A percentile compares a stretch with the other conserved stretches of the same genome.
Conservation (phyloP, 1,140 invertebrate species). For the Chrysoperla carnea region DNA sequence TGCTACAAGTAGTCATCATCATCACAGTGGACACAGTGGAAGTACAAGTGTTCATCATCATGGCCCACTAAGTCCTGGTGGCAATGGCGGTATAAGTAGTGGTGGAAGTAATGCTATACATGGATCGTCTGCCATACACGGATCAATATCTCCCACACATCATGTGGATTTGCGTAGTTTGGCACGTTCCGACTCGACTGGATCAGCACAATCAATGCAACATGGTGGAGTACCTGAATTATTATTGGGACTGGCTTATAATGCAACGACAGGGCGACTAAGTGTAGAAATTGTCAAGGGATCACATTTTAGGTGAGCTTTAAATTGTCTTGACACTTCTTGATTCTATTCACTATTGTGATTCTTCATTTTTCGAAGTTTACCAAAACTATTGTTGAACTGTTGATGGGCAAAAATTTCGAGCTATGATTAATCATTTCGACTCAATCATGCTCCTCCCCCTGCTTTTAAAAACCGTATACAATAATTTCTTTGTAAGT, state of each 20-base stretch:
- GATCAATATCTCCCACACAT: not conserved
- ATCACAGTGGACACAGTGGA: not conserved
- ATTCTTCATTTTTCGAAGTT: too few species aligned
- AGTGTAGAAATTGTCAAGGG: slow-evolving; percentile 88
- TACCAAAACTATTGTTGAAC: too few species aligned
- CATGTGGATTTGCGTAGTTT: slow-evolving; percentile 53
- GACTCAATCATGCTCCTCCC: too few species aligned
- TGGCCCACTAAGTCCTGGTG: slow-evolving; percentile 16
- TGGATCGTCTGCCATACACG: slow-evolving; percentile 6
- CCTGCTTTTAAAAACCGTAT: too few species aligned
- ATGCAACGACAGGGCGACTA: slow-evolving; percentile 79
- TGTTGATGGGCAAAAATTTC: too few species aligned
- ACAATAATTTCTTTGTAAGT: too few species aligned
- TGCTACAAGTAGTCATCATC: slow-evolving; percentile 23
- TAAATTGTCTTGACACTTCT: too few species aligned
- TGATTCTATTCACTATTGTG: too few species aligned
- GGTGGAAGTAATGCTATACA: slow-evolving; percentile 18
- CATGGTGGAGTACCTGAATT: slow-evolving; percentile 81
- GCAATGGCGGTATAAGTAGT: slow-evolving; percentile 5
- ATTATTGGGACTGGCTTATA: slow-evolving; percentile 76
- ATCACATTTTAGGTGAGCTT: slow-evolving; percentile 63
- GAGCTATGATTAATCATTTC: too few species aligned
- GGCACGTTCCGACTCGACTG: slow-evolving; percentile 78
- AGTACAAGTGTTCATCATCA: not conserved
- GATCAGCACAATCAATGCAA: slow-evolving; percentile 81